Evolutionary conservation across 23 tunicate genomes (phyloP).

Genomic region (Aplidium turbinatum): DNA sequence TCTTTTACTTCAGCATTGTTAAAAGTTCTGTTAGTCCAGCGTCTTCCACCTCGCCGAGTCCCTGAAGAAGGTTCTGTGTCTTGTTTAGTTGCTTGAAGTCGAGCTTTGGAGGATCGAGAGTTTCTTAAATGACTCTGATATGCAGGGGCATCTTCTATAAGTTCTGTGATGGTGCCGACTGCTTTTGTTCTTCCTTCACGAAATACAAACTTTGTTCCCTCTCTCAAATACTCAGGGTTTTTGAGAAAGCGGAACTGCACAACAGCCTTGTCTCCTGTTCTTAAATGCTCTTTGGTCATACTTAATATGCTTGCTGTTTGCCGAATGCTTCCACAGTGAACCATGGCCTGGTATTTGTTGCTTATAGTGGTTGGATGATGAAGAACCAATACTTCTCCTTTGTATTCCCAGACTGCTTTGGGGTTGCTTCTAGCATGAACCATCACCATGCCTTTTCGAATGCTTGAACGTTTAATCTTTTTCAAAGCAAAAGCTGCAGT

Average conservation of each 20-base stretch:
- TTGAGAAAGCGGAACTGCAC: slow-evolving; percentile 90
- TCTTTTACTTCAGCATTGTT: too few relatives aligned
- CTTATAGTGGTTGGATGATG: slow-evolving; percentile 99
- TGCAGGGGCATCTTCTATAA: slow-evolving; percentile 71
- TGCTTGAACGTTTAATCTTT: slow-evolving; percentile 87
- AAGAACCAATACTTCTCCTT: slow-evolving; percentile 87
- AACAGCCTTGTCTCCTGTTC: slow-evolving; percentile 95
- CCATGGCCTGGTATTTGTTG: slow-evolving; percentile 97
- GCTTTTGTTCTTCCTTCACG: slow-evolving; percentile 99
- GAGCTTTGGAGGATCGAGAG: slow-evolving; percentile 27
- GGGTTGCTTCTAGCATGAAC: slow-evolving; percentile 84
- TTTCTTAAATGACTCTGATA: slow-evolving; percentile 82
- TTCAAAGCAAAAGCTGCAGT: slow-evolving; percentile 98
- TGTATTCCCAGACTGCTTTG: slow-evolving; percentile 98
- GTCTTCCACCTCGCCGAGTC: slow-evolving; percentile 49
- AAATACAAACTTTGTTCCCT: slow-evolving; percentile 89
- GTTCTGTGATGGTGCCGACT: slow-evolving; percentile 87
- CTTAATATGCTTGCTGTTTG: slow-evolving; percentile 89
- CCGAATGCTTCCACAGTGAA: slow-evolving; percentile 93
- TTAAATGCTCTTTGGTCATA: slow-evolving; percentile 84
- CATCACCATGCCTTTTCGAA: slow-evolving; percentile 97
- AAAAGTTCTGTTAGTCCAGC: too few relatives aligned
- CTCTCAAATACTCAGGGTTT: slow-evolving; percentile 81
- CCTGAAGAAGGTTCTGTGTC: slow-evolving; percentile 30
- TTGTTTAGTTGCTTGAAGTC: slow-evolving; percentile 8